Percentiles rank a stretch among this genome's conserved stretches.
These are phyloP conservation scores for Coptodon bakossiorum DNA, from an alignment of 2,113 vertebrate species.

Conservation along the genomic window DNA sequence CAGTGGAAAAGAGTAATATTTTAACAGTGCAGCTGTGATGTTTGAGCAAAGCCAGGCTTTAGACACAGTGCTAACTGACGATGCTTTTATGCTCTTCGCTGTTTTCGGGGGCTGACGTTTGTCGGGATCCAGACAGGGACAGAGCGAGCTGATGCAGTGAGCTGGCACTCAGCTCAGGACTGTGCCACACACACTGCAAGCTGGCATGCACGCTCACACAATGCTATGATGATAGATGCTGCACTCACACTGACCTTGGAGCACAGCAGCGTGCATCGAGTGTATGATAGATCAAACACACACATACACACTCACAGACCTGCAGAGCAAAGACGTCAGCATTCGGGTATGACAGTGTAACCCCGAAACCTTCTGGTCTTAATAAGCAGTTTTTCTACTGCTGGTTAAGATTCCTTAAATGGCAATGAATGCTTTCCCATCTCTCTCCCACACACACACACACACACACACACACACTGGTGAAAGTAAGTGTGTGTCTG, in stretches of 20 bases:
- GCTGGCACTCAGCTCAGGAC: constrained; percentile 15
- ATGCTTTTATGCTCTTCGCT: background rate
- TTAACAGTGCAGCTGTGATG: background rate
- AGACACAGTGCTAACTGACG: background rate
- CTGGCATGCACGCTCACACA: background rate
- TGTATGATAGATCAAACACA: constrained; percentile 38
- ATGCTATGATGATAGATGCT: constrained; percentile 50
- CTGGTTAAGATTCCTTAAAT: constrained; percentile 28
- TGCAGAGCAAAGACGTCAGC: constrained; percentile 1
- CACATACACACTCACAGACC: background rate
- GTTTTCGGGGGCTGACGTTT: background rate
- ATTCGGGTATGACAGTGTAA: constrained; percentile 8
- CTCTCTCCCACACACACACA: background rate
- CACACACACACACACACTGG: background rate
- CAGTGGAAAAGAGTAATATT: background rate
- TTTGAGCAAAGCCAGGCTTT: background rate
- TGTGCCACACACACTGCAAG: constrained; percentile 12
- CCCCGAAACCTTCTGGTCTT: constrained; percentile 36
- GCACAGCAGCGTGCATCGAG: constrained; percentile 18
- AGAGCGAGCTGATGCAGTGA: background rate
- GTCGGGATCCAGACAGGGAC: background rate
- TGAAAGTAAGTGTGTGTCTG: background rate
- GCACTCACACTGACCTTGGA: constrained; percentile 59
- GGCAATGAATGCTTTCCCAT: constrained; percentile 22
- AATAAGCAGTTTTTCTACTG: constrained; percentile 41